phyloP scores from a whole-genome alignment of 2,797 vertebrate genomes.

The Falco rusticolus region DNA sequence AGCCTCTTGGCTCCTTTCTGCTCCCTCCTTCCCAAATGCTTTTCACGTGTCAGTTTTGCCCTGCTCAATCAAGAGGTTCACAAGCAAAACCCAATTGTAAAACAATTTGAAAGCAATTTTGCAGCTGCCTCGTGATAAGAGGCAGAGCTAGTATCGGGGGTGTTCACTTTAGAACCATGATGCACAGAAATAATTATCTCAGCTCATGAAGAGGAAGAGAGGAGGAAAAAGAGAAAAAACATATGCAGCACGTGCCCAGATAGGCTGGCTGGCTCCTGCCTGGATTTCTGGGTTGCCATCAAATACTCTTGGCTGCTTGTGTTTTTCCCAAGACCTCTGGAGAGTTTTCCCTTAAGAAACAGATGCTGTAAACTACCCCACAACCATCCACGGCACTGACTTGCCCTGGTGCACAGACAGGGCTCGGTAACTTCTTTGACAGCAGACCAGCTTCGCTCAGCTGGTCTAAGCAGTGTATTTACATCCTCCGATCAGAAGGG shows the following conservation, averaged over 20 bases:
- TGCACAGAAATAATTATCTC: not conserved
- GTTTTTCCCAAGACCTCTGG: not conserved
- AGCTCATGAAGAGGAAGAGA: not conserved
- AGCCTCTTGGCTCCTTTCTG: not conserved
- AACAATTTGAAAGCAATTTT: conserved; percentile 47
- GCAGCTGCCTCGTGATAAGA: conserved; percentile 10
- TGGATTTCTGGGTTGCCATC: not conserved
- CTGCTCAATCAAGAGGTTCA: not conserved
- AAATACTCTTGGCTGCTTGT: not conserved
- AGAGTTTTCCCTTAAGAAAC: not conserved
- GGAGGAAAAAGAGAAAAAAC: fast-evolving
- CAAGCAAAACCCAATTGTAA: not conserved
- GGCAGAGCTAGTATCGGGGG: not conserved
- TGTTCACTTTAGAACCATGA: not conserved
- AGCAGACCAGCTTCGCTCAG: not conserved
- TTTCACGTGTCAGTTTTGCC: not conserved
- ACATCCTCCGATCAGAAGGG: not conserved
- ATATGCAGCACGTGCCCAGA: not conserved
- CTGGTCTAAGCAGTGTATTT: not conserved
- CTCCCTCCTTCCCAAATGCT: not conserved
- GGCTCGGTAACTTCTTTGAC: not conserved
- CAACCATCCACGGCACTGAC: not conserved
- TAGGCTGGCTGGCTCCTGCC: not conserved
- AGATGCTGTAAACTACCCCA: not conserved
- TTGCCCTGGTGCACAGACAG: not conserved